These are phyloP conservation scores for Silurus asotus DNA, from an alignment of 2,113 vertebrate genomes.

Conservation along the genomic window DNA sequence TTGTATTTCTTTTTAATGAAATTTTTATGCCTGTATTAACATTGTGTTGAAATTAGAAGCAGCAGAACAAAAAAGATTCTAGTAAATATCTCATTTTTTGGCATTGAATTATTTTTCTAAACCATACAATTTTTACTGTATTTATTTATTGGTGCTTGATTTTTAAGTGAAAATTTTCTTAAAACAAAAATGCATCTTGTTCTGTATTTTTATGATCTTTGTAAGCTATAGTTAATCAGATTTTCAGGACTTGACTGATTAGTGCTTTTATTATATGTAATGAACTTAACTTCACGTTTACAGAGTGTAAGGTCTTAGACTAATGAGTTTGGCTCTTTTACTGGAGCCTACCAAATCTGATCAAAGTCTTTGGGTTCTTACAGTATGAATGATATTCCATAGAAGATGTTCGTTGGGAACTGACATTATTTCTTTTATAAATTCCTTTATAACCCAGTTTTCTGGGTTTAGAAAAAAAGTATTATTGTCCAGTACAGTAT, in stretches of 20 bases:
- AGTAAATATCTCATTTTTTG: too few species aligned
- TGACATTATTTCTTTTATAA: neutral
- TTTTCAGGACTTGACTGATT: neutral
- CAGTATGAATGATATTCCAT: neutral
- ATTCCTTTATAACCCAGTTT: neutral
- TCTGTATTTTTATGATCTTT: too few species aligned
- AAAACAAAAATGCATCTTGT: too few species aligned
- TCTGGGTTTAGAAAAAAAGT: constrained; percentile 3
- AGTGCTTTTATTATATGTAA: neutral
- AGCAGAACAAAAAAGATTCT: too few species aligned
- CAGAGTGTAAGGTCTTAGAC: neutral
- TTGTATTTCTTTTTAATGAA: too few species aligned
- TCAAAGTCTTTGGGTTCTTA: neutral
- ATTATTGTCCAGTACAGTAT: neutral
- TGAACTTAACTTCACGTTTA: neutral
- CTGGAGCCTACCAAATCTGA: neutral
- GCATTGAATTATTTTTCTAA: too few species aligned
- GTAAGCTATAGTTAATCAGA: too few species aligned
- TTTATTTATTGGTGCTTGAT: too few species aligned
- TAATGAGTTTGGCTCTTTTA: neutral
- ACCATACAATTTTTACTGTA: too few species aligned
- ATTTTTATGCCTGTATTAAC: too few species aligned
- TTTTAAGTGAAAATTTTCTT: too few species aligned
- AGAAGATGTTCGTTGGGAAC: neutral
- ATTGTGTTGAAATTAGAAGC: too few species aligned